Evolutionary conservation across 2,888 invertebrate species (phyloP), one percentile per base, ranked within the genome.

Genomic region (Theodoxus fluviatilis): DNA sequence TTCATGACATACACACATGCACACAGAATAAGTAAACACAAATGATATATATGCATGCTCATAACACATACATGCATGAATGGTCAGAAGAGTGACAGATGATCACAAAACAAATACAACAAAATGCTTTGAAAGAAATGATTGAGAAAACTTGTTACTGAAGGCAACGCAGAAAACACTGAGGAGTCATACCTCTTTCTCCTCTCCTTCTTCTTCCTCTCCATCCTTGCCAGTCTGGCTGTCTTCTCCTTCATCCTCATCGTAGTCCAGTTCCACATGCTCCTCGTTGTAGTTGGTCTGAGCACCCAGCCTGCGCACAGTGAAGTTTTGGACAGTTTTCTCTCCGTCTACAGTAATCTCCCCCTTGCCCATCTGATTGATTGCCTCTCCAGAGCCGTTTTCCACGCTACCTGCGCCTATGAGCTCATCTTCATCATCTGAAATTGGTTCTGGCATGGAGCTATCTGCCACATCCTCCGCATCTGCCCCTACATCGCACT

Each of bases 241-340:
- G 3, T 77, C 80, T 25, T 80, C 80, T n/a, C 75, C 77, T 22
- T 75, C 80, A 65, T 80, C 81, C 64, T 85, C 86, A 74, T 88
- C 88, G 77, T 87, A 88, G 76, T 88, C 88, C 59, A 88, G 75
- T 71, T 88, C 88, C 3, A 83, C 85, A 68, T 86, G 85, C 71
- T 87, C 86, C 70, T 87, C 85, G 40, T 76, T 76, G 67, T 74
- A 76, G 33, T 73, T 74, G 28, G 75, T 68, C 37, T 73, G 67
- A 18, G 61, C 61, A n/a, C n/a, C n/a, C n/a, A n/a, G n/a, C n/a
- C n/a, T n/a, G n/a, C n/a, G n/a, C n/a, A n/a, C 33, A 37, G 64
- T 68, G n/a, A 52, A 47, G 33, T 47, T 35, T 40, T 66, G 40
- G 28, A 61, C 63, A 22, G 66, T 18, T 37, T 68, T 70, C 2